phyloP scores from a whole-genome alignment of 2,113 vertebrate species.

The Hippocampus barbouri region DNA sequence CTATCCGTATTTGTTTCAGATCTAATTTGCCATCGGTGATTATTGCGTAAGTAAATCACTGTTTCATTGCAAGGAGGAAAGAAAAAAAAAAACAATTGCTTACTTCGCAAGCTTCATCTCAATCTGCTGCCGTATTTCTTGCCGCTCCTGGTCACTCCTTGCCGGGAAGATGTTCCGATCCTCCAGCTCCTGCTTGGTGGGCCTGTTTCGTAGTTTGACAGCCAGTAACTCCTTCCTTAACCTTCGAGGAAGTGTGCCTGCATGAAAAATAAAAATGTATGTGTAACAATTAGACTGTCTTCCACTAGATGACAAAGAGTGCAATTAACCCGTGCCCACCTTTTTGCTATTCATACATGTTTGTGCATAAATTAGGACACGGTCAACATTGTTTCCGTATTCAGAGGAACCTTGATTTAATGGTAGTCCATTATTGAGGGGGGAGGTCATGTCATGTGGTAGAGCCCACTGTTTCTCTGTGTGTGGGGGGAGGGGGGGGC shows the following conservation, averaged over 20 bases:
- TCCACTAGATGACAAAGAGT: no score
- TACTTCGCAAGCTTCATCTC: constrained; percentile 98
- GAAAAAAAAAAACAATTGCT: constrained; percentile 50
- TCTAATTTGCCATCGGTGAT: no score
- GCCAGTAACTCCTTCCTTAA: constrained; percentile 94
- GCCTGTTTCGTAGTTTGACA: constrained; percentile 90
- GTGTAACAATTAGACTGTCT: no score
- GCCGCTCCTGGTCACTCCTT: constrained; percentile 89
- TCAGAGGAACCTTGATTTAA: no score
- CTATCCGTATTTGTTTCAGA: no score
- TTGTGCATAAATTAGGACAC: background rate
- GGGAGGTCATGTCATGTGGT: no score
- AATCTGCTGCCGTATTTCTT: constrained; percentile 96
- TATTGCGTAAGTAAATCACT: no score
- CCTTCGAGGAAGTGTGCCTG: constrained; percentile 92
- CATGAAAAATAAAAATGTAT: constrained; percentile 5
- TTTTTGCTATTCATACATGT: background rate
- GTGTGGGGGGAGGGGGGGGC: no score
- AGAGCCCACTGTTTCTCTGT: no score
- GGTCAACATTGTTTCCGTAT: no score
- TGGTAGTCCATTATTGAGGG: no score
- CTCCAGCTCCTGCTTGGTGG: constrained; percentile 93
- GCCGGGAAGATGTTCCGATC: constrained; percentile 95
- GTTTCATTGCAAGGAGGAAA: no score
- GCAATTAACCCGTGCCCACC: background rate